Conservation (phyloP, 2,888 invertebrate genomes). For the Thymelicus sylvestris region DNA sequence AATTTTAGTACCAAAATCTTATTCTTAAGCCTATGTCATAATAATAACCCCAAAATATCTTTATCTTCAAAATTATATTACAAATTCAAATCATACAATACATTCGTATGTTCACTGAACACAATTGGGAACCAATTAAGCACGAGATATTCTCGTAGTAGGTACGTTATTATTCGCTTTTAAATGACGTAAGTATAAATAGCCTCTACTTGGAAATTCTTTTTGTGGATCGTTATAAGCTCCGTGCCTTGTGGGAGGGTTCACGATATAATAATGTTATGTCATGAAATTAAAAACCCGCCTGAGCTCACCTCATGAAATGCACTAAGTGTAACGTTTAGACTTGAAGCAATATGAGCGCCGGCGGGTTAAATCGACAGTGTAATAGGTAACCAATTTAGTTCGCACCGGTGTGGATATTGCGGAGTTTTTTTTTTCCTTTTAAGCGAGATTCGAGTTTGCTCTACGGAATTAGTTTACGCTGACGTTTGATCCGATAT, state of each 20-base stretch:
- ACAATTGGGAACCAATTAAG: not conserved
- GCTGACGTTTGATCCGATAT: conserved; percentile 80
- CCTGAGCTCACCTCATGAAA: conserved; percentile 35
- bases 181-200: conserved; percentile 8
- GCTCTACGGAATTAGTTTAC: conserved; percentile 81
- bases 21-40: not conserved
- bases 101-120: not conserved
- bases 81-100: not conserved
- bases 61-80: too few species aligned
- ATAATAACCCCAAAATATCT: not conserved
- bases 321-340: conserved; percentile 41
- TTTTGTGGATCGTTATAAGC: conserved; percentile 25
- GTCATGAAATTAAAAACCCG: conserved; percentile 36
- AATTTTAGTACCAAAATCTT: not conserved
- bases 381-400: conserved; percentile 79
- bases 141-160: too few species aligned
- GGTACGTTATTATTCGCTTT: not conserved
- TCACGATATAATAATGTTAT: conserved; percentile 33
- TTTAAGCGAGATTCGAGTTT: conserved; percentile 76
- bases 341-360: conserved; percentile 46
- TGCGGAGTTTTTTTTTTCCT: conserved; percentile 68
- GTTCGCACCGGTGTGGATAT: conserved; percentile 66
- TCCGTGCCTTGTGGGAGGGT: conserved; percentile 1
- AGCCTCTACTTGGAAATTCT: conserved; percentile 21
- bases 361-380: conserved; percentile 66